phyloP scores from a whole-genome alignment of 2,888 invertebrate species.

The Prosopocoilus inquinatus region DNA sequence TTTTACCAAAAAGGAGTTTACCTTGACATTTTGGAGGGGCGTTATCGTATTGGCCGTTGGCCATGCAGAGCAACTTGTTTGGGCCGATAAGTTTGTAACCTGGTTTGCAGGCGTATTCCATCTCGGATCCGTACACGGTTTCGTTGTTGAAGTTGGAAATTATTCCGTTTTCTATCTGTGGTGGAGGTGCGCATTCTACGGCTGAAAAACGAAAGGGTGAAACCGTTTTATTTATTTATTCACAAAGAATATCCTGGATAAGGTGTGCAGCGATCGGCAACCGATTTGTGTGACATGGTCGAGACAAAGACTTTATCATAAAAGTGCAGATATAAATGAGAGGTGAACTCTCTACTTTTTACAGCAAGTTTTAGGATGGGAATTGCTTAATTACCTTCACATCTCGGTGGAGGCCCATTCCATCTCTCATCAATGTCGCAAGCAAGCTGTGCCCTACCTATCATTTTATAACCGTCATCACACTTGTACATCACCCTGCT shows the following conservation, averaged over 20 bases:
- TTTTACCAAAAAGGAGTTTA: background rate
- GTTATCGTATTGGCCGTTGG: slow-evolving; percentile 78
- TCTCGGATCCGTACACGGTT: slow-evolving; percentile 67
- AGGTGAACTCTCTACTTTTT: too few relatives aligned
- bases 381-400: slow-evolving; percentile 78
- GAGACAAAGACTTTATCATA: too few relatives aligned
- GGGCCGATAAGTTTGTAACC: slow-evolving; percentile 71
- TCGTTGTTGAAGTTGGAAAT: slow-evolving; percentile 56
- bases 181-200: slow-evolving; percentile 70
- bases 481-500: slow-evolving; percentile 84
- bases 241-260: background rate
- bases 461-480: slow-evolving; percentile 80
- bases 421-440: slow-evolving; percentile 91
- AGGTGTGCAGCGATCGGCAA: too few relatives aligned
- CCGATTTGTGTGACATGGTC: too few relatives aligned
- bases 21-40: slow-evolving; percentile 67
- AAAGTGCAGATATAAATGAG: too few relatives aligned
- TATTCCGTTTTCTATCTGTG: slow-evolving; percentile 62
- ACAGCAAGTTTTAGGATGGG: too few relatives aligned
- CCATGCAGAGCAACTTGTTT: slow-evolving; percentile 65
- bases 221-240: background rate
- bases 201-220: slow-evolving; percentile 50
- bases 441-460: slow-evolving; percentile 76
- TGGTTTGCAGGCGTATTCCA: slow-evolving; percentile 72
- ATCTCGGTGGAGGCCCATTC: slow-evolving; percentile 90